These are phyloP conservation scores for Drosophila prosaltans DNA, from an alignment of 1,140 invertebrate genomes.

Conservation along the genomic window DNA sequence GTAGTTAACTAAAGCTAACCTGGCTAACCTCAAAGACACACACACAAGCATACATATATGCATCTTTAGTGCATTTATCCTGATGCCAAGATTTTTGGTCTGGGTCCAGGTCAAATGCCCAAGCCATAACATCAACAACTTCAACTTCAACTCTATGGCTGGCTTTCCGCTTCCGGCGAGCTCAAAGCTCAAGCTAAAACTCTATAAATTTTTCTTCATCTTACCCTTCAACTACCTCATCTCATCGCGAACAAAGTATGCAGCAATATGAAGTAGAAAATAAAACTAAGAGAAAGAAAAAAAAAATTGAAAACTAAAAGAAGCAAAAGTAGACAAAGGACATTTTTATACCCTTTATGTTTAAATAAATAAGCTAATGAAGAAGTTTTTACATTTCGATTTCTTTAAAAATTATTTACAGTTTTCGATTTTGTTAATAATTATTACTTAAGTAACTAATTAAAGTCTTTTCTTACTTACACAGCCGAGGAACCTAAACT, in stretches of 20 bases:
- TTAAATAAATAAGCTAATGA: no score
- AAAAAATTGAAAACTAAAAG: not conserved
- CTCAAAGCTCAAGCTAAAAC: conserved; percentile 33
- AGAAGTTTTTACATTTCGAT: no score
- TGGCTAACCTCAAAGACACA: not conserved
- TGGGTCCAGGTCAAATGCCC: conserved; percentile 43
- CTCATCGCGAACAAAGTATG: conserved; percentile 15
- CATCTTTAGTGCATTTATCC: not conserved
- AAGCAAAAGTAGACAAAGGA: not conserved
- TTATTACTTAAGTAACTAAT: no score
- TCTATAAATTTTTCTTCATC: conserved; percentile 61
- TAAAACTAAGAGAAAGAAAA: not conserved
- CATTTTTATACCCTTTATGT: no score
- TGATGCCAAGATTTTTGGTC: conserved; percentile 6
- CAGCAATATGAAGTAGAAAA: not conserved
- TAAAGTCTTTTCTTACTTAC: no score
- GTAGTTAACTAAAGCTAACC: conserved; percentile 2
- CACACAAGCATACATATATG: not conserved
- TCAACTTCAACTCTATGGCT: conserved; percentile 18
- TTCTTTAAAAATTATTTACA: no score
- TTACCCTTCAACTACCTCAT: conserved; percentile 7
- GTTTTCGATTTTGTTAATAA: no score
- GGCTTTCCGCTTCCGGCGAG: conserved; percentile 41
- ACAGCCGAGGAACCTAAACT: no score
- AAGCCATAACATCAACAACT: conserved; percentile 43